phyloP scores from a whole-genome alignment of 2,113 vertebrate species.

The Siniperca knerii region DNA sequence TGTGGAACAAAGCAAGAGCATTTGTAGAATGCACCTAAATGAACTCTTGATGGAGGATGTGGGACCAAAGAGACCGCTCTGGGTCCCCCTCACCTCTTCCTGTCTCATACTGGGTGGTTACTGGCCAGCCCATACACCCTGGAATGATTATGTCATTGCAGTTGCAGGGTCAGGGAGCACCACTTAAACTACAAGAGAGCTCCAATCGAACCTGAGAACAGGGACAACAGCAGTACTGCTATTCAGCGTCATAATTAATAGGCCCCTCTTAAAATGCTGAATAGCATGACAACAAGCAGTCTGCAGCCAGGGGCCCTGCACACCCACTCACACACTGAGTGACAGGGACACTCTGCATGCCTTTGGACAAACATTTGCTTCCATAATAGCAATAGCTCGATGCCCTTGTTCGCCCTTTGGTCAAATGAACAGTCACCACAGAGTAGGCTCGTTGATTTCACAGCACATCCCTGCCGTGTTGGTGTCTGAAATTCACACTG shows the following conservation, averaged over 20 bases:
- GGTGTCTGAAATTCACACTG: background rate
- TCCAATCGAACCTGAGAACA: background rate
- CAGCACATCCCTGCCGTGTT: background rate
- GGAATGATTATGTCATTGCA: conserved; percentile 59
- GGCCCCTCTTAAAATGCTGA: conserved; percentile 1
- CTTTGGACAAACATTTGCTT: background rate
- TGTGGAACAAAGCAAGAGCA: background rate
- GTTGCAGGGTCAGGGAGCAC: conserved; percentile 24
- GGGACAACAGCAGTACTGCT: background rate
- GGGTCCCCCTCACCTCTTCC: background rate
- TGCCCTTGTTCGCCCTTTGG: conserved; percentile 55
- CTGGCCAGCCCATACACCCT: background rate
- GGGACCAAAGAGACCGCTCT: background rate
- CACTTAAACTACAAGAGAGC: background rate
- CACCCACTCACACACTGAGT: background rate
- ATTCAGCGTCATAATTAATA: conserved; percentile 10
- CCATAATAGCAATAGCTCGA: background rate
- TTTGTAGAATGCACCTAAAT: background rate
- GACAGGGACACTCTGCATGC: background rate
- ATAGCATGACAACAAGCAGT: conserved; percentile 40
- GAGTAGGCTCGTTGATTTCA: background rate
- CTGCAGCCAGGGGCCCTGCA: conserved; percentile 20
- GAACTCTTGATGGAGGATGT: background rate
- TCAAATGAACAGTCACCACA: conserved; percentile 28
- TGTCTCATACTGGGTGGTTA: background rate